Percentiles rank a stretch among this genome's conserved stretches.
Conservation (phyloP, 2,113 vertebrate genomes). For the Arizona elegans region DNA sequence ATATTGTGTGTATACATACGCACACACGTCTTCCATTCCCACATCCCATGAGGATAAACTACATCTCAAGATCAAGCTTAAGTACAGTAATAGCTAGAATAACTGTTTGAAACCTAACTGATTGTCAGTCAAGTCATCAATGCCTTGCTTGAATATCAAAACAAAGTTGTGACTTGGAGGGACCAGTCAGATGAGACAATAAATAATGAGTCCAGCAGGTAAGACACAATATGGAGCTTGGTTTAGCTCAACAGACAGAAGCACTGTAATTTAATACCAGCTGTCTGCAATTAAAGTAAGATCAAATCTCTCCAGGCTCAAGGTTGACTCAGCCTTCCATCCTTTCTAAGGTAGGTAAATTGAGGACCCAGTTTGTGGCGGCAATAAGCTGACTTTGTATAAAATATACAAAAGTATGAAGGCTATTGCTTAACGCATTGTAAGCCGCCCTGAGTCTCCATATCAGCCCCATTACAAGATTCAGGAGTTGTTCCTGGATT, state of each 20-base stretch:
- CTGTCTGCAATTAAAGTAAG: too few species aligned
- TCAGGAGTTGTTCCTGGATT: not conserved
- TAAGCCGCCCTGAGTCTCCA: not conserved
- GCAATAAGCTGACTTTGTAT: too few species aligned
- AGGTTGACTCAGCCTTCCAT: too few species aligned
- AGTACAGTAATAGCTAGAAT: not conserved
- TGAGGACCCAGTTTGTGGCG: too few species aligned
- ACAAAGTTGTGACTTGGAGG: not conserved
- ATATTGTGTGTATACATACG: not conserved
- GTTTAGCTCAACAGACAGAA: too few species aligned
- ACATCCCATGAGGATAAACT: not conserved
- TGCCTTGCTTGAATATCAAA: not conserved
- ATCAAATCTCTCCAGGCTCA: too few species aligned
- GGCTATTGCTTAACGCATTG: too few species aligned
- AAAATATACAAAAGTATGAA: too few species aligned
- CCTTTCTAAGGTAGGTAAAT: too few species aligned
- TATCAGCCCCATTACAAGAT: not conserved
- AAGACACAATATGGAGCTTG: not conserved
- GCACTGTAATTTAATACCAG: too few species aligned
- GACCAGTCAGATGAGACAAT: not conserved
- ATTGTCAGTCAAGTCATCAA: not conserved
- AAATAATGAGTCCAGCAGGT: not conserved
- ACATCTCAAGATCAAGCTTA: not conserved
- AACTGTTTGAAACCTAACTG: not conserved
- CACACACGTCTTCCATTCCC: not conserved